These are phyloP conservation scores for Leuciscus idus DNA, from an alignment of 2,113 vertebrate species.

Conservation along the genomic window DNA sequence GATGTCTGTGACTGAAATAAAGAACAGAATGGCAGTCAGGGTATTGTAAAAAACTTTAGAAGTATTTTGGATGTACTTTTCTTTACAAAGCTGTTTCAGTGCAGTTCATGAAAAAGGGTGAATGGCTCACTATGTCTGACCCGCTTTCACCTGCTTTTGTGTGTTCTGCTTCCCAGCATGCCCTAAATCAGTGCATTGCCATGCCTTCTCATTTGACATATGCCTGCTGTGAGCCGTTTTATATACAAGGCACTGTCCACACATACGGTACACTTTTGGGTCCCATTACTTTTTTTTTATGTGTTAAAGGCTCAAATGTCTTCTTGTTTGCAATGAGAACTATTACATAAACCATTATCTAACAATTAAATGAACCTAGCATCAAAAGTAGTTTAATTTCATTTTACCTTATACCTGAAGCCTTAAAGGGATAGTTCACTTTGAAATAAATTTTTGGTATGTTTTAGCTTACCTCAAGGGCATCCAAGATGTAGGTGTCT, in stretches of 20 bases:
- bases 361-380: neutral
- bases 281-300: neutral
- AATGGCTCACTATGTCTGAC: too few relatives aligned
- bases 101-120: neutral
- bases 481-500: too few relatives aligned
- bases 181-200: neutral
- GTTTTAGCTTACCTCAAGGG: too few relatives aligned
- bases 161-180: conserved; percentile 4
- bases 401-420: neutral
- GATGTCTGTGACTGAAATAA: conserved; percentile 31
- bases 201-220: neutral
- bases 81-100: neutral
- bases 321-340: neutral
- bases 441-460: too few relatives aligned
- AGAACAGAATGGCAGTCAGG: conserved; percentile 26
- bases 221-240: neutral
- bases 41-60: neutral
- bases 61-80: neutral
- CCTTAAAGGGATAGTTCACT: too few relatives aligned
- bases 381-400: neutral
- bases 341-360: neutral
- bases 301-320: neutral
- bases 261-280: neutral
- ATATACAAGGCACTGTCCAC: neutral
- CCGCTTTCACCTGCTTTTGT: neutral